A percentile compares a stretch with the other conserved stretches of the same genome.
phyloP scores from a whole-genome alignment of 2,797 vertebrate genomes.

The Pempheris klunzingeri region DNA sequence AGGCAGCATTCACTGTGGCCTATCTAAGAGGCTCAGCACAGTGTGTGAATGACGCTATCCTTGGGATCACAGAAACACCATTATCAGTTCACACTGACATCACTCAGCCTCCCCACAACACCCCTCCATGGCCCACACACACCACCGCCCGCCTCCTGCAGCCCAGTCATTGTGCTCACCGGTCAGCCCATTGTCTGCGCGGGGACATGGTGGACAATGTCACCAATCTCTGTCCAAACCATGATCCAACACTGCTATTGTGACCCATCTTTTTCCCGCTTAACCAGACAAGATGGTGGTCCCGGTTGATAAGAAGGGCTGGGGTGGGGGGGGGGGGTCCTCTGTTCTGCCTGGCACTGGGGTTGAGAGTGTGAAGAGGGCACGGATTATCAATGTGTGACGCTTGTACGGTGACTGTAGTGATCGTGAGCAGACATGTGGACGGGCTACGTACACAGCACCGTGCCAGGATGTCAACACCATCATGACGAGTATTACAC shows the following conservation, averaged over 20 bases:
- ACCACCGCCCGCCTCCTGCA: constrained; percentile 48
- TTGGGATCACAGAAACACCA: constrained; percentile 80
- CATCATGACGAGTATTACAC: constrained; percentile 10
- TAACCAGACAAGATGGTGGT: constrained; percentile 52
- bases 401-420: constrained; percentile 34
- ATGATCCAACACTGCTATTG: constrained; percentile 69
- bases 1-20: constrained; percentile 52
- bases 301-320: constrained; percentile 37
- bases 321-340: not conserved
- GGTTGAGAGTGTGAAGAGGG: constrained; percentile 21
- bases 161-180: constrained; percentile 65
- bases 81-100: constrained; percentile 84
- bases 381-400: constrained; percentile 39
- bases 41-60: constrained; percentile 78
- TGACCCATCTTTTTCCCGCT: constrained; percentile 56
- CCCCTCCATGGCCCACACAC: constrained; percentile 39
- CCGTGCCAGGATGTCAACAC: constrained; percentile 8
- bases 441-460: not conserved
- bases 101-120: constrained; percentile 66
- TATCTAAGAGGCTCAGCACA: constrained; percentile 55
- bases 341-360: constrained; percentile 66
- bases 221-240: constrained; percentile 63
- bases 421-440: constrained; percentile 26
- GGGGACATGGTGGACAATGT: constrained; percentile 55
- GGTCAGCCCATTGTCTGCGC: constrained; percentile 65